phyloP scores from a whole-genome alignment of 2,113 vertebrate species.

The Catharus bicknelli region DNA sequence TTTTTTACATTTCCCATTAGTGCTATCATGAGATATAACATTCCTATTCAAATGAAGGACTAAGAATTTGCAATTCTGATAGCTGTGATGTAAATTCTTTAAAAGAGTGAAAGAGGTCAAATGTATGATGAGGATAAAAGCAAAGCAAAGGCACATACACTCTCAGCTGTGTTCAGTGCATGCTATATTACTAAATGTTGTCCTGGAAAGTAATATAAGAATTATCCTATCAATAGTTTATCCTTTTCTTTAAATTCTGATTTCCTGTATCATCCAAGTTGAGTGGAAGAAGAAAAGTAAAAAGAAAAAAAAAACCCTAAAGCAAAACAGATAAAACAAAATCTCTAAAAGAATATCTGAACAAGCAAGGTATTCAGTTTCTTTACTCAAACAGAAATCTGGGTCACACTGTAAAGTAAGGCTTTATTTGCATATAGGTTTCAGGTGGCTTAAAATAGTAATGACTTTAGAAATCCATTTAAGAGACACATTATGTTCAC shows the following conservation, averaged over 20 bases:
- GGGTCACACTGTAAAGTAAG: neutral
- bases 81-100: neutral
- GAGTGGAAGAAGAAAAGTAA: neutral
- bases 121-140: neutral
- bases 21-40: neutral
- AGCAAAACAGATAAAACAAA: neutral
- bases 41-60: neutral
- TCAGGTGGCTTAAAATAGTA: slow-evolving; percentile 25
- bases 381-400: neutral
- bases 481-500: neutral
- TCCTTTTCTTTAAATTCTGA: neutral
- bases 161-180: neutral
- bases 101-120: neutral
- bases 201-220: neutral
- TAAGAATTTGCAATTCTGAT: neutral
- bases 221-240: neutral
- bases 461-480: neutral
- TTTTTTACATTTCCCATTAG: neutral
- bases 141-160: neutral
- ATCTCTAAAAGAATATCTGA: neutral
- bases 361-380: neutral
- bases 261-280: neutral
- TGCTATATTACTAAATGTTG: neutral
- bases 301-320: neutral
- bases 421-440: neutral